Evolutionary conservation across 2,113 vertebrate species (phyloP).

Genomic region (Ceratotherium simum): DNA sequence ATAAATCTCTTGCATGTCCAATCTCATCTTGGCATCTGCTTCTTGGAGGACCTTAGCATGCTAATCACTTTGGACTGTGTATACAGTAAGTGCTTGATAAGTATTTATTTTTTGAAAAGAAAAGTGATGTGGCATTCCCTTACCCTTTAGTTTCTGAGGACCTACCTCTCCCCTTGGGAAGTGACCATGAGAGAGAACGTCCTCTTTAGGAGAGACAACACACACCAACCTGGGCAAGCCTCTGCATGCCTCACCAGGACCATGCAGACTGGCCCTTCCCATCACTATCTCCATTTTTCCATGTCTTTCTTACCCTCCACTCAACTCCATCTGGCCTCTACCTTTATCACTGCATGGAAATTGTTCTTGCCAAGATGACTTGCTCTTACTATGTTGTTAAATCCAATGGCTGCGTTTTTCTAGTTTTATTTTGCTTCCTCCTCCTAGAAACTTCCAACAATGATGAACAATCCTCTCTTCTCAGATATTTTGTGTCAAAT

Average conservation of each 20-base stretch:
- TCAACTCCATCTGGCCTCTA: not conserved
- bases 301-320: not conserved
- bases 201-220: not conserved
- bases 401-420: not conserved
- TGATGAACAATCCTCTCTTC: not conserved
- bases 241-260: not conserved
- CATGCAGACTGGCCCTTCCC: not conserved
- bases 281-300: not conserved
- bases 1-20: not conserved
- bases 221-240: fast-evolving
- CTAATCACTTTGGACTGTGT: not conserved
- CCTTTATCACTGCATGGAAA: not conserved
- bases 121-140: not conserved
- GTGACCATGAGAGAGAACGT: not conserved
- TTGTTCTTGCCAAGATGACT: not conserved
- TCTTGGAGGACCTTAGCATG: not conserved
- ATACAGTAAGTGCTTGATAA: not conserved
- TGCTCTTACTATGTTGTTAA: not conserved
- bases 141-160: not conserved
- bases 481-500: not conserved
- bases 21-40: not conserved
- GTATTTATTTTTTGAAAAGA: not conserved
- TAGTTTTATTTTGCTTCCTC: not conserved
- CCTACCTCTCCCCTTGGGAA: not conserved
- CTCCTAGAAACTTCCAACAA: not conserved